Percentiles rank a stretch among this genome's conserved stretches.
Evolutionary conservation across 2,797 vertebrate species (phyloP).

Genomic region (Myotis planiceps): DNA sequence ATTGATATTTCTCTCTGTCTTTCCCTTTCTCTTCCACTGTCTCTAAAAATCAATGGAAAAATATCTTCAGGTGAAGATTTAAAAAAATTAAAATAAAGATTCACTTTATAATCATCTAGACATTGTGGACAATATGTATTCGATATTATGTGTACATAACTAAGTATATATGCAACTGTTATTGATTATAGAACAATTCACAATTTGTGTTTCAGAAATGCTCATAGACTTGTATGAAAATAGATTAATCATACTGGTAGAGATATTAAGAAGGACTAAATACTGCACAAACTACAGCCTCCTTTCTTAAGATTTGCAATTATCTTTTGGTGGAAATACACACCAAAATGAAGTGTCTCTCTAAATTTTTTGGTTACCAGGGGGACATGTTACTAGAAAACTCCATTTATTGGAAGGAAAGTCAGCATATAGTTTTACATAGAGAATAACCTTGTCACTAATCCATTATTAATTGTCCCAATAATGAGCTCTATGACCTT

Average conservation of each 20-base stretch:
- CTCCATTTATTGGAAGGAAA: neutral
- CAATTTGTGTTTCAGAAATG: neutral
- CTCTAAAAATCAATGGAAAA: no score
- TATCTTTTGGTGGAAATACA: neutral
- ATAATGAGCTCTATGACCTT: neutral
- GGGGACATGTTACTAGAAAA: neutral
- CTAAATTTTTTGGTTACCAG: neutral
- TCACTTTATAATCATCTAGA: neutral
- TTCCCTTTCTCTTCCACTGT: no score
- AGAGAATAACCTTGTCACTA: neutral
- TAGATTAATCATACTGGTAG: neutral
- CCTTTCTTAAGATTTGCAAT: constrained; percentile 8
- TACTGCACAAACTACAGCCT: neutral
- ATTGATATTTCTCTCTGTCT: no score
- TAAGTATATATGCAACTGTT: neutral
- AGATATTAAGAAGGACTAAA: neutral
- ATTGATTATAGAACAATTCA: neutral
- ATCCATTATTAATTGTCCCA: neutral
- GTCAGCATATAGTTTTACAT: neutral
- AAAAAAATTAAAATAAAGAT: neutral
- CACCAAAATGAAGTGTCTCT: neutral
- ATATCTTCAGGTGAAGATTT: no score
- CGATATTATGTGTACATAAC: neutral
- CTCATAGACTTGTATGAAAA: neutral
- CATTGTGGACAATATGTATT: neutral